phyloP scores from a whole-genome alignment of 2,888 invertebrate species.

The Drosophila falleni region DNA sequence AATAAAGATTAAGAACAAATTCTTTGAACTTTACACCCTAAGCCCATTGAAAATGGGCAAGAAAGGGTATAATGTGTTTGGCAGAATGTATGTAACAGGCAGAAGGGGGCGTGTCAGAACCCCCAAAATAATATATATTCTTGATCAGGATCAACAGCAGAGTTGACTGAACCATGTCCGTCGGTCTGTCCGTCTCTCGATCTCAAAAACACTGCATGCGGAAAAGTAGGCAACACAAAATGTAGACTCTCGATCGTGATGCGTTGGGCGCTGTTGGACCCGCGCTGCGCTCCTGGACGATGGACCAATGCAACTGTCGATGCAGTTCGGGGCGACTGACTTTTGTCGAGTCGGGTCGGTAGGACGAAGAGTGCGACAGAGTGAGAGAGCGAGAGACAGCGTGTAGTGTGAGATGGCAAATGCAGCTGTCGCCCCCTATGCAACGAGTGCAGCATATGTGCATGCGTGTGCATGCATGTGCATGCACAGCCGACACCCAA shows the following conservation, averaged over 20 bases:
- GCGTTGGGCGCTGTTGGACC: neutral
- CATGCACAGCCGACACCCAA: slow-evolving; percentile 24
- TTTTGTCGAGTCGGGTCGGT: slow-evolving; percentile 25
- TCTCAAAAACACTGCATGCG: too few species aligned
- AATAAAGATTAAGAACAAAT: too few species aligned
- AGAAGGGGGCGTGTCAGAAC: too few species aligned
- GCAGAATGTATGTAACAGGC: too few species aligned
- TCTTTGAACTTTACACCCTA: too few species aligned
- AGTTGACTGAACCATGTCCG: too few species aligned
- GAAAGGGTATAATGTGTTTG: too few species aligned
- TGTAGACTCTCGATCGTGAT: neutral
- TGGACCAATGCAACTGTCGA: slow-evolving; percentile 49
- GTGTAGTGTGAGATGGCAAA: slow-evolving; percentile 57
- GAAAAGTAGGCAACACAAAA: slow-evolving; percentile 39
- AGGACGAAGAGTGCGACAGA: slow-evolving; percentile 26
- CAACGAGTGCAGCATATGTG: slow-evolving; percentile 48
- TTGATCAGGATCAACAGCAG: too few species aligned
- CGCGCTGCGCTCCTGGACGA: slow-evolving; percentile 46
- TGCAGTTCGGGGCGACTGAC: slow-evolving; percentile 46
- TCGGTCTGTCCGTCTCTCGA: too few species aligned
- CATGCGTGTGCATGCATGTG: slow-evolving; percentile 19
- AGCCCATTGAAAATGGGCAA: too few species aligned
- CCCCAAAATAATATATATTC: too few species aligned
- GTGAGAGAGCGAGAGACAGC: slow-evolving; percentile 22
- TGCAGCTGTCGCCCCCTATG: slow-evolving; percentile 39